Evolutionary conservation across 2,113 vertebrate genomes (phyloP).

Genomic region (Prionailurus viverrinus): DNA sequence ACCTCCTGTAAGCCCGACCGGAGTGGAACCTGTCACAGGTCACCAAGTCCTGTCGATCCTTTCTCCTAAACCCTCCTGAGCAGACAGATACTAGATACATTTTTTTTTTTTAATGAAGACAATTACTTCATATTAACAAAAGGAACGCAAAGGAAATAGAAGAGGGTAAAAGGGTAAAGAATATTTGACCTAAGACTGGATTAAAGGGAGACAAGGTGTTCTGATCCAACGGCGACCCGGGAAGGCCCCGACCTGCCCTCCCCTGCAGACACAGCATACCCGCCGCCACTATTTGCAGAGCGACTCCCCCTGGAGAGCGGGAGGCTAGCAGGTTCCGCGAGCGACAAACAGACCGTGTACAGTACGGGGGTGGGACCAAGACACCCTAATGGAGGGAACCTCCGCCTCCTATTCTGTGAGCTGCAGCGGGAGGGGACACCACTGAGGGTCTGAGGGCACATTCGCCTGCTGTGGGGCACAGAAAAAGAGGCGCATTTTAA

Average conservation of each 20-base stretch:
- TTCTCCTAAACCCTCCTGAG: not conserved
- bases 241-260: not conserved
- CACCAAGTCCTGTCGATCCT: not conserved
- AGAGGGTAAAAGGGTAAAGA: not conserved
- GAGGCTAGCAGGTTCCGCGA: not conserved
- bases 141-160: not conserved
- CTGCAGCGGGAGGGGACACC: not conserved
- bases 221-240: not conserved
- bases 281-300: not conserved
- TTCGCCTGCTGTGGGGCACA: not conserved
- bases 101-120: not conserved
- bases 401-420: not conserved
- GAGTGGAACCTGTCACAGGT: not conserved
- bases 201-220: not conserved
- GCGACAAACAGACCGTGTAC: not conserved
- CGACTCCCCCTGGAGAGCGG: not conserved
- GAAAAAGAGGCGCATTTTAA: not conserved
- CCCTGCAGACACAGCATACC: rapidly evolving
- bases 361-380: not conserved
- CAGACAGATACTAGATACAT: not conserved
- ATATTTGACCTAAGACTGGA: not conserved
- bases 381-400: not conserved
- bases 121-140: not conserved
- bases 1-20: not conserved
- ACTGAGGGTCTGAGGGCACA: not conserved